Conservation (phyloP, 2,888 invertebrate genomes). For the Melitaea athalia region DNA sequence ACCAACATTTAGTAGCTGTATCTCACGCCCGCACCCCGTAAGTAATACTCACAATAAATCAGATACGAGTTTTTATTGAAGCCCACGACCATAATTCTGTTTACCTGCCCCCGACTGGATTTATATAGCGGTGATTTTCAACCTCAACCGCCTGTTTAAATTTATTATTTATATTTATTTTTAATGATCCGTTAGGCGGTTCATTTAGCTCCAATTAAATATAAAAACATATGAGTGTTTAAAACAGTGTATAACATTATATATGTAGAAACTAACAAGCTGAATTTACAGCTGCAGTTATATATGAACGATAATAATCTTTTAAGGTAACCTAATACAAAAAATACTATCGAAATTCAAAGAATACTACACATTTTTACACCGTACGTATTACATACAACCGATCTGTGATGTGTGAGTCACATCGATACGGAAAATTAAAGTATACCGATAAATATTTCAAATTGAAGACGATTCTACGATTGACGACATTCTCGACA, state of each 20-base stretch:
- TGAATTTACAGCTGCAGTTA: no score
- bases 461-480: background rate
- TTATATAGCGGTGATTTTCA: slow-evolving; percentile 30
- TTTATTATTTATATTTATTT: slow-evolving; percentile 27
- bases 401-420: background rate
- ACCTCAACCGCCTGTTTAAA: slow-evolving; percentile 30
- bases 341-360: no score
- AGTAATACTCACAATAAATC: slow-evolving; percentile 60
- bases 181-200: background rate
- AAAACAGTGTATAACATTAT: background rate
- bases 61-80: slow-evolving; percentile 58
- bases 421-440: background rate
- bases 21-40: slow-evolving; percentile 43
- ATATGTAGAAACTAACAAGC: background rate
- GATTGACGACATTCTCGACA: background rate
- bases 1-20: slow-evolving; percentile 35
- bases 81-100: slow-evolving; percentile 56
- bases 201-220: background rate
- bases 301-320: background rate
- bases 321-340: no score
- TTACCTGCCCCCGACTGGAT: slow-evolving; percentile 42
- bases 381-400: background rate
- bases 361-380: no score
- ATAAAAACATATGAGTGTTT: background rate
- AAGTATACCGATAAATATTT: background rate